A percentile compares a stretch with the other conserved stretches of the same genome.
phyloP scores from a whole-genome alignment of 2,888 invertebrate species.

The Achlya flavicornis region DNA sequence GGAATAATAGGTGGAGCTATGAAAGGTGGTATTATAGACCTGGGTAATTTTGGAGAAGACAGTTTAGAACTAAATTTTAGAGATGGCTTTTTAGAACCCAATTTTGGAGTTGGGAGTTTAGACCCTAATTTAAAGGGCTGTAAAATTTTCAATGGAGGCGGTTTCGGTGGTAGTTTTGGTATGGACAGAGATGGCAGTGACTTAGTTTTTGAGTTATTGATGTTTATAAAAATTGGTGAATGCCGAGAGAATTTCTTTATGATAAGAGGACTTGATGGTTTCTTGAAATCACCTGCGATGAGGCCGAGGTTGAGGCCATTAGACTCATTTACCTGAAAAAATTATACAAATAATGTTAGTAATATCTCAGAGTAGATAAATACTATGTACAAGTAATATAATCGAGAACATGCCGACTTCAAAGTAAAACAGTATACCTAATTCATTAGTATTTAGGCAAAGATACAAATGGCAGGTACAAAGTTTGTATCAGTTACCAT shows the following conservation, averaged over 20 bases:
- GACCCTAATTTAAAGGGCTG: slow-evolving; percentile 11
- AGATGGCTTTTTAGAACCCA: slow-evolving; percentile 10
- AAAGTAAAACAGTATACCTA: no score
- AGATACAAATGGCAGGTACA: no score
- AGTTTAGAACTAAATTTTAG: neutral
- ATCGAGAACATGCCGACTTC: no score
- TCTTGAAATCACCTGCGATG: slow-evolving; percentile 54
- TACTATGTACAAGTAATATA: no score
- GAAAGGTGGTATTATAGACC: slow-evolving; percentile 20
- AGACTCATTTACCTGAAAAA: slow-evolving; percentile 44
- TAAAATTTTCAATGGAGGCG: slow-evolving; percentile 27
- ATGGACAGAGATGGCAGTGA: slow-evolving; percentile 25
- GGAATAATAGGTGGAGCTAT: slow-evolving; percentile 2
- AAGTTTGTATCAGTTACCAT: no score
- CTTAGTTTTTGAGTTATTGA: slow-evolving; percentile 32
- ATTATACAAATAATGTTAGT: slow-evolving; percentile 9
- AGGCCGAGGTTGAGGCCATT: slow-evolving; percentile 48
- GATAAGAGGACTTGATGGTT: slow-evolving; percentile 43
- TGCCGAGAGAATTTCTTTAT: slow-evolving; percentile 49
- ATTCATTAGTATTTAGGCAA: no score
- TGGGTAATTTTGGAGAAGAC: slow-evolving; percentile 16
- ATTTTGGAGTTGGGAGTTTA: slow-evolving; percentile 7
- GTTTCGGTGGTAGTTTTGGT: slow-evolving; percentile 37
- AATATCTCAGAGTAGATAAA: no score
- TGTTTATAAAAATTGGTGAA: slow-evolving; percentile 57